Conservation (phyloP, 2,888 invertebrate genomes). For the Embidobia sp. region DNA sequence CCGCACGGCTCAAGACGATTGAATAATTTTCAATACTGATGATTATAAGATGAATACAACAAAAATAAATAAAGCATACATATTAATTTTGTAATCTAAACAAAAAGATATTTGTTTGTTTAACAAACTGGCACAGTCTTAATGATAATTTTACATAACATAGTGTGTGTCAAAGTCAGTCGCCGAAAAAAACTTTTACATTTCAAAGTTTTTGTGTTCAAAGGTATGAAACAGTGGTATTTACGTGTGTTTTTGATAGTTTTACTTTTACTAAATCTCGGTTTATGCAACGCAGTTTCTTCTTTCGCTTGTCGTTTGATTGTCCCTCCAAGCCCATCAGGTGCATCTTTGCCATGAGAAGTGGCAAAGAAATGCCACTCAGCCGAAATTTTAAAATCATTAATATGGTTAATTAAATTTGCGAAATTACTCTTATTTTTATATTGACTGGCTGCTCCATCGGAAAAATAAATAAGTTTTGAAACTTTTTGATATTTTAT, state of each 20-base stretch:
- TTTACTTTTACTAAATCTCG: background rate
- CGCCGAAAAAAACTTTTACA: constrained; percentile 14
- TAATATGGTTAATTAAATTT: constrained; percentile 1
- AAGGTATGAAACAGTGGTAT: constrained; percentile 11
- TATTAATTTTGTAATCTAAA: too few species aligned
- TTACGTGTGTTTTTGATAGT: constrained; percentile 7
- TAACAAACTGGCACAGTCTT: too few species aligned
- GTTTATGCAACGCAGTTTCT: background rate
- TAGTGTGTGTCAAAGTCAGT: background rate
- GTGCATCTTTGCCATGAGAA: constrained; percentile 11
- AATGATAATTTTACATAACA: constrained; percentile 11
- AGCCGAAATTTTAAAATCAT: background rate
- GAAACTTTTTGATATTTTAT: constrained; percentile 1
- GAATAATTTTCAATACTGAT: too few species aligned
- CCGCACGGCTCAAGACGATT: too few species aligned
- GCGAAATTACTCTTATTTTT: constrained; percentile 11
- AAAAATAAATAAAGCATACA: too few species aligned
- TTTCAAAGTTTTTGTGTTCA: constrained; percentile 11
- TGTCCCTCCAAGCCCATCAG: constrained; percentile 4
- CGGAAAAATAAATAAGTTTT: constrained; percentile 36
- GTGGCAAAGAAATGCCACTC: constrained; percentile 20
- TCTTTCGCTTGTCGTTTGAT: background rate
- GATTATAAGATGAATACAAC: too few species aligned
- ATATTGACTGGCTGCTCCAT: constrained; percentile 21
- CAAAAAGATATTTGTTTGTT: too few species aligned